These are phyloP conservation scores for Neolamprologus brichardi DNA, from an alignment of 2,113 vertebrate species.

Conservation along the genomic window DNA sequence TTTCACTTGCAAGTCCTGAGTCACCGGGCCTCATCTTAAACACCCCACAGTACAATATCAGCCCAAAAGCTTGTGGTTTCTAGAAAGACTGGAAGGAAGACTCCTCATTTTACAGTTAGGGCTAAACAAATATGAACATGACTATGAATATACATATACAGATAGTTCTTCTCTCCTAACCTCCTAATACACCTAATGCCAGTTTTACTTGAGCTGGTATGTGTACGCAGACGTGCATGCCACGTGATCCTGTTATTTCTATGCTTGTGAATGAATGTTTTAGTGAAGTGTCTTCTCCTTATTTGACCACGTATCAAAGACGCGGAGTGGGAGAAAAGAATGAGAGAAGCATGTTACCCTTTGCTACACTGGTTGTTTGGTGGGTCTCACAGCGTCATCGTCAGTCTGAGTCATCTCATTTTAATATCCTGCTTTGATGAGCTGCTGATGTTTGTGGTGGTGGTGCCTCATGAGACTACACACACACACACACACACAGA, in stretches of 20 bases:
- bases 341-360: slow-evolving; percentile 21
- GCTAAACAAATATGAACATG: not conserved
- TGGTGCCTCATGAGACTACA: slow-evolving; percentile 4
- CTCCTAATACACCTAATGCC: not conserved
- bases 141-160: not conserved
- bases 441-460: not conserved
- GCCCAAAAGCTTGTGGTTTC: not conserved
- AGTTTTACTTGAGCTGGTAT: not conserved
- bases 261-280: not conserved
- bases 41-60: not conserved
- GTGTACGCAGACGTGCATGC: not conserved
- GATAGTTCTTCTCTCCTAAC: not conserved
- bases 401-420: slow-evolving; percentile 60
- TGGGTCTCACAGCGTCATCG: slow-evolving; percentile 42
- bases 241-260: not conserved
- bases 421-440: slow-evolving; percentile 63
- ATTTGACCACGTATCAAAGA: not conserved
- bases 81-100: not conserved
- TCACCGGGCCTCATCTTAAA: not conserved
- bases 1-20: not conserved
- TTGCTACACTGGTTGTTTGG: slow-evolving; percentile 26
- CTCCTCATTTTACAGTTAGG: not conserved
- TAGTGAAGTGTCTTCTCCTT: not conserved
- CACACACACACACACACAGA: not conserved
- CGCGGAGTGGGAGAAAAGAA: not conserved